A percentile compares a stretch with the other conserved stretches of the same genome.
Evolutionary conservation across 1,140 invertebrate genomes (phyloP).

Genomic region (Drosophila repleta): DNA sequence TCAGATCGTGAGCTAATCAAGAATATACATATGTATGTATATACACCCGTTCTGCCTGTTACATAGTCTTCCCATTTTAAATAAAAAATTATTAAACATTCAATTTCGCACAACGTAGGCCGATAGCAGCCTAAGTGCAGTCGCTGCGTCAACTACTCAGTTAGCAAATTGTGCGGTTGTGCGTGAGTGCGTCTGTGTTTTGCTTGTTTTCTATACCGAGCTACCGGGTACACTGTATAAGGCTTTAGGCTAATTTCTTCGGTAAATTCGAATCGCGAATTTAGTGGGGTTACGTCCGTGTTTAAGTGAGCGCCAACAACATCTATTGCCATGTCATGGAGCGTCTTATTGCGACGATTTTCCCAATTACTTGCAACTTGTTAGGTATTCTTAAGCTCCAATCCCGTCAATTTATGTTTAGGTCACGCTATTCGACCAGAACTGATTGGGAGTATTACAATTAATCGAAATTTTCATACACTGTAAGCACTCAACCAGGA

Average conservation of each 20-base stretch:
- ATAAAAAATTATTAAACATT: too few species aligned
- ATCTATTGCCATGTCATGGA: slow-evolving; percentile 14
- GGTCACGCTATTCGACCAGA: slow-evolving; percentile 63
- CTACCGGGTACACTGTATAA: too few species aligned
- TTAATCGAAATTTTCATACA: slow-evolving; percentile 8
- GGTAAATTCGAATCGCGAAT: neutral
- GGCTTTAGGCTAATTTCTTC: too few species aligned
- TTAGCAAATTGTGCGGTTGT: too few species aligned
- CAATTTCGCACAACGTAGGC: too few species aligned
- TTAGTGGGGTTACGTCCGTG: slow-evolving; percentile 14
- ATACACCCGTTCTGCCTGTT: too few species aligned
- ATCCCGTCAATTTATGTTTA: slow-evolving; percentile 53
- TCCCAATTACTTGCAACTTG: slow-evolving; percentile 63
- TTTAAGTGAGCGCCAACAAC: slow-evolving; percentile 51
- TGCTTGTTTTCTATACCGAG: neutral
- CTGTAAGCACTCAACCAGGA: neutral
- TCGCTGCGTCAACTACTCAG: too few species aligned
- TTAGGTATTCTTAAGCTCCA: slow-evolving; percentile 29
- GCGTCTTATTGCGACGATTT: slow-evolving; percentile 36
- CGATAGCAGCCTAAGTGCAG: too few species aligned
- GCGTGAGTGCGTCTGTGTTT: too few species aligned
- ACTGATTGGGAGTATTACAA: slow-evolving; percentile 12
- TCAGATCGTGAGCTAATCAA: too few species aligned
- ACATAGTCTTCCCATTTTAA: too few species aligned
- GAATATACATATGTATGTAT: too few species aligned